A percentile compares a stretch with the other conserved stretches of the same genome.
These are phyloP conservation scores for Ceratitis capitata DNA, from an alignment of 1,140 invertebrate genomes.

Conservation along the genomic window DNA sequence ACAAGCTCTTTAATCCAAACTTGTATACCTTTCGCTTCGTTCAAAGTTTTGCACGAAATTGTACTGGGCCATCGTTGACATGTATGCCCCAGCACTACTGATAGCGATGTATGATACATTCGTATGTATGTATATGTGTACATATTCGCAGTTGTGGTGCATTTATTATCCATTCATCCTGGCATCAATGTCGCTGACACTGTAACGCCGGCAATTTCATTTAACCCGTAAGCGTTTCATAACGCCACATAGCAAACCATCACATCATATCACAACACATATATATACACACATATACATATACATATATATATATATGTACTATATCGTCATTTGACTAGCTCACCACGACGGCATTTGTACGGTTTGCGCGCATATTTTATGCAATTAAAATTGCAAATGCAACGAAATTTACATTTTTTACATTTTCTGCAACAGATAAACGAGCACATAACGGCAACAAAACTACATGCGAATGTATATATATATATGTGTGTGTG, in stretches of 20 bases:
- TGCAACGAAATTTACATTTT: constrained; percentile 22
- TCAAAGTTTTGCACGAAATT: too few species aligned
- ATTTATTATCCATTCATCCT: background rate
- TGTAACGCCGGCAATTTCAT: background rate
- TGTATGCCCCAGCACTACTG: too few species aligned
- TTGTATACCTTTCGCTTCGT: too few species aligned
- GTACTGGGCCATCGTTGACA: too few species aligned
- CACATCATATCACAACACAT: background rate
- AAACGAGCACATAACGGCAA: background rate
- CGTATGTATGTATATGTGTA: background rate
- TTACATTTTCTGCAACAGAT: constrained; percentile 15
- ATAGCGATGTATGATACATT: too few species aligned
- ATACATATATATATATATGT: too few species aligned
- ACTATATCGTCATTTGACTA: constrained; percentile 28
- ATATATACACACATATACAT: too few species aligned
- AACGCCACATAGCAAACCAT: background rate
- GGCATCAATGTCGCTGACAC: constrained; percentile 18
- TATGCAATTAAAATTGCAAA: constrained; percentile 33
- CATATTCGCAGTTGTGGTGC: background rate
- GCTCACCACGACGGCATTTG: background rate
- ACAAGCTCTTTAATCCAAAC: too few species aligned
- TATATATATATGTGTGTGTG: background rate
- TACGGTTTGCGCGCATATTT: constrained; percentile 11
- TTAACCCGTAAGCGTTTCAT: background rate
- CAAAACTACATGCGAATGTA: background rate